Evolutionary conservation across 2,888 invertebrate species (phyloP), one percentile per base, ranked within the genome.

Genomic region (Scaptodrosophila latifasciaeformis): DNA sequence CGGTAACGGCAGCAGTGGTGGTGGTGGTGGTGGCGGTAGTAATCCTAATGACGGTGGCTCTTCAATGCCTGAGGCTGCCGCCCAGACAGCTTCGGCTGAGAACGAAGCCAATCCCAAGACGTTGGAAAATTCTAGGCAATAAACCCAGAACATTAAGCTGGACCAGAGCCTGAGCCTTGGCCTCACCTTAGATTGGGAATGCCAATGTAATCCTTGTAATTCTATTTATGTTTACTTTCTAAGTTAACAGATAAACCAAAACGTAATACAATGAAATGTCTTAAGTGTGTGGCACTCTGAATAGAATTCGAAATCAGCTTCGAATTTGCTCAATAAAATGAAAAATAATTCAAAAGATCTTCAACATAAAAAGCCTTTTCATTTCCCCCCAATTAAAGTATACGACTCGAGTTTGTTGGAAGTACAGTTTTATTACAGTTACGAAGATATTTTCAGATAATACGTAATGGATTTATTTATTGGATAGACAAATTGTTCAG

Each of bases 271-370:
- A n/a, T n/a, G n/a, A n/a, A n/a, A n/a, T n/a, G n/a, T n/a, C n/a
- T n/a, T n/a, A 47, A 58, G 18, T 56, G 35, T 42, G 21, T n/a
- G 13, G n/a, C 24, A 29, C 49, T 24, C 49, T 24, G 24, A 31
- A 21, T 5, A 15, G 37, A 13, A 54, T 18, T 10, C 19, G 10
- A 5, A 45, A 50, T 29, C 29, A 29, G 48, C 51, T 27, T 52
- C 27, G 51, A 40, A 31, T 60, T 67, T 70, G 72, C 72, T 74
- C 70, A 72, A 68, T 53, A 77, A 74, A 70, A 34, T 37, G n/a
- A n/a, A n/a, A n/a, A n/a, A n/a, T n/a, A n/a, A n/a, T 70, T 70
- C 70, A 70, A 64, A 69, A 47, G 77, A 74, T 77, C 62, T 70
- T 74, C 70, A 77, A 60, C 0, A 31, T 2, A 34, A 37, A 7